phyloP scores from a whole-genome alignment of 2,888 invertebrate genomes.

The Microplitis deprimator region DNA sequence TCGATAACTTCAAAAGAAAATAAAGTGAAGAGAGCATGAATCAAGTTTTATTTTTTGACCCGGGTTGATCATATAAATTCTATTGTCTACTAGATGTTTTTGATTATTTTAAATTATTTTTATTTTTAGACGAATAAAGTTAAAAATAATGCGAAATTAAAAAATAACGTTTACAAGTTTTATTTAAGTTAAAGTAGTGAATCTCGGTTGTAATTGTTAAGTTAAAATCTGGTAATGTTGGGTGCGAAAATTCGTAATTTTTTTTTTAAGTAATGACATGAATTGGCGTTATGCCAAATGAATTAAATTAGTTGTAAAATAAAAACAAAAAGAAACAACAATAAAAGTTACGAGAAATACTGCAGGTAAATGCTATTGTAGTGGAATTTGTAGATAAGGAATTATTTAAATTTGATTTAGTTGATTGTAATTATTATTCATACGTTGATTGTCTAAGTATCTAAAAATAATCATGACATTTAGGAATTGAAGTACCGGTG shows the following conservation, averaged over 20 bases:
- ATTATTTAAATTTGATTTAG: too few relatives aligned
- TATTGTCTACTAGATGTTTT: too few relatives aligned
- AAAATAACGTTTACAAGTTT: neutral
- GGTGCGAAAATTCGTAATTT: slow-evolving; percentile 1
- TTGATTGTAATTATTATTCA: neutral
- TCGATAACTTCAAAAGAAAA: too few relatives aligned
- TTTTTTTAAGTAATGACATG: slow-evolving; percentile 4
- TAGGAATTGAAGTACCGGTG: too few relatives aligned
- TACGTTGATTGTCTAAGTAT: too few relatives aligned
- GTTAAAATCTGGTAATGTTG: neutral
- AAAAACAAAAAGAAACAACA: neutral
- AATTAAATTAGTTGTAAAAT: slow-evolving; percentile 30
- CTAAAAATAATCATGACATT: too few relatives aligned
- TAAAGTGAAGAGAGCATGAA: too few relatives aligned
- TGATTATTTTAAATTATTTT: too few relatives aligned
- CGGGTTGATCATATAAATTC: too few relatives aligned
- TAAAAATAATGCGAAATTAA: neutral
- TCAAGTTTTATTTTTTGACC: too few relatives aligned
- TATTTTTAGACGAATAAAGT: too few relatives aligned
- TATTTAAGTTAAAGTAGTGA: neutral
- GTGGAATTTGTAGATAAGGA: neutral
- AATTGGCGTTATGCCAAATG: slow-evolving; percentile 47
- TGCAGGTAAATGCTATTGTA: neutral
- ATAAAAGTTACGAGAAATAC: neutral
- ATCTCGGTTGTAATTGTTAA: neutral